Evolutionary conservation across 2,888 invertebrate genomes (phyloP).

Genomic region (Slavum lentiscoides): DNA sequence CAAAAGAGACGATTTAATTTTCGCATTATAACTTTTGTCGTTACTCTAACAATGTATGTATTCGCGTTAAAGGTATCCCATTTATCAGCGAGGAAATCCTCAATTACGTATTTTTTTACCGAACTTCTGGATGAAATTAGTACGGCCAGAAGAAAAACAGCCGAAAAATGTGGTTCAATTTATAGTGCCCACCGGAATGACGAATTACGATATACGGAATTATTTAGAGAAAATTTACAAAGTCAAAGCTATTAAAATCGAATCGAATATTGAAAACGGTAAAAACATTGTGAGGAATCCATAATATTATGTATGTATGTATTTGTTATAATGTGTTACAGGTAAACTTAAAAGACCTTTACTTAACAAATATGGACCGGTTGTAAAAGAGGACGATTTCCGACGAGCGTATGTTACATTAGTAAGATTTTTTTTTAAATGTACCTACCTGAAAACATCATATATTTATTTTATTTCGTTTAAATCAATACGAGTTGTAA

Average conservation of each 20-base stretch:
- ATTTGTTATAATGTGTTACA: neutral
- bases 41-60: neutral
- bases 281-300: slow-evolving; percentile 59
- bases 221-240: slow-evolving; percentile 96
- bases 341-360: slow-evolving; percentile 59
- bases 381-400: slow-evolving; percentile 80
- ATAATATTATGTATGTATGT: neutral
- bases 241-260: slow-evolving; percentile 76
- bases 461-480: slow-evolving; percentile 5
- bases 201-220: slow-evolving; percentile 82
- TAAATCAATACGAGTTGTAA: slow-evolving; percentile 53
- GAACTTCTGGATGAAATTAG: slow-evolving; percentile 95
- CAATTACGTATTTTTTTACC: slow-evolving; percentile 90
- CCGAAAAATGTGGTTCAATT: slow-evolving; percentile 85
- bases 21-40: neutral
- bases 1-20: neutral
- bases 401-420: slow-evolving; percentile 79
- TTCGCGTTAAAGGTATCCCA: slow-evolving; percentile 73
- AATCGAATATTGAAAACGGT: slow-evolving; percentile 75
- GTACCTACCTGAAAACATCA: neutral
- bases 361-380: slow-evolving; percentile 62
- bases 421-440: slow-evolving; percentile 55
- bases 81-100: slow-evolving; percentile 91
- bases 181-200: slow-evolving; percentile 93
- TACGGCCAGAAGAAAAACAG: slow-evolving; percentile 69